Evolutionary conservation across 2,113 vertebrate genomes (phyloP).

Genomic region (Andinoacara biseriatus): DNA sequence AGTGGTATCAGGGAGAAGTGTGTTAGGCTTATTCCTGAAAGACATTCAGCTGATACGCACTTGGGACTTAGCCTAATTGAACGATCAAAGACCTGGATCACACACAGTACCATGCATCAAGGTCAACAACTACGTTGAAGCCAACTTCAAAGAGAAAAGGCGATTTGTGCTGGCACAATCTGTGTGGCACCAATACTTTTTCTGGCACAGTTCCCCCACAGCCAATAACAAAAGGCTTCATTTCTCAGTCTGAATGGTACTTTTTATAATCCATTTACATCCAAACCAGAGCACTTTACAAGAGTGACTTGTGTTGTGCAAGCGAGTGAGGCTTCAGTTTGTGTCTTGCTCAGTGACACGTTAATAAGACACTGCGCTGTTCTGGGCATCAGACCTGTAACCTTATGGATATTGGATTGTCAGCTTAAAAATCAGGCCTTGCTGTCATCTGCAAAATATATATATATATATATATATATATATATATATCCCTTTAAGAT

Average conservation of each 20-base stretch:
- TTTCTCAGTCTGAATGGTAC: constrained; percentile 29
- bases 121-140: constrained; percentile 44
- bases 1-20: constrained; percentile 12
- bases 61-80: constrained; percentile 49
- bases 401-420: constrained; percentile 21
- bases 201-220: constrained; percentile 28
- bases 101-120: constrained; percentile 24
- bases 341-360: constrained; percentile 20
- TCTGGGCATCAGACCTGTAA: constrained; percentile 18
- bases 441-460: background rate
- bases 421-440: constrained; percentile 14
- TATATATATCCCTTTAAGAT: background rate
- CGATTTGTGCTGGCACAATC: constrained; percentile 43
- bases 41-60: constrained; percentile 48
- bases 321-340: background rate
- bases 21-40: constrained; percentile 34
- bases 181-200: constrained; percentile 41
- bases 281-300: constrained; percentile 22
- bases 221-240: constrained; percentile 40
- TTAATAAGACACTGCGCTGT: constrained; percentile 26
- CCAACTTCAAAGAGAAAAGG: constrained; percentile 57
- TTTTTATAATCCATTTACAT: constrained; percentile 52
- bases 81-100: constrained; percentile 53
- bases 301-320: constrained; percentile 21
- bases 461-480: no score